Percentiles rank a stretch among this genome's conserved stretches.
Evolutionary conservation across 1,140 invertebrate genomes (phyloP).

Genomic region (Pissodes strobi): DNA sequence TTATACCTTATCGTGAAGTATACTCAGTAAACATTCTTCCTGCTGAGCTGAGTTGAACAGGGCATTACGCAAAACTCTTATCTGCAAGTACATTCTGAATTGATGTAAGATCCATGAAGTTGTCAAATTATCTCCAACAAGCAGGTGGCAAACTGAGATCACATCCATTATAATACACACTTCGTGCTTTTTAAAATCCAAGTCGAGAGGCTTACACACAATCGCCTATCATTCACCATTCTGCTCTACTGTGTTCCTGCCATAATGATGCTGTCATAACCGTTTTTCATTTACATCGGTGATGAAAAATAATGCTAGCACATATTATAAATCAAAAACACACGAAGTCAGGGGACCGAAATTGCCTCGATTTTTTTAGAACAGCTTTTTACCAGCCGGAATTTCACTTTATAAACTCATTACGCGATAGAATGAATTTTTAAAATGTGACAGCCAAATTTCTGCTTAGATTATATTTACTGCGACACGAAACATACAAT

Average conservation of each 20-base stretch:
- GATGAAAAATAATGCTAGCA: constrained; percentile 30
- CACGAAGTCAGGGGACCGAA: constrained; percentile 1
- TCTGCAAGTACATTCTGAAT: not conserved
- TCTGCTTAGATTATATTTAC: no score
- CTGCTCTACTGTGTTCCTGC: constrained; percentile 19
- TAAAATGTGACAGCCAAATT: no score
- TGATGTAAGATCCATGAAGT: no score
- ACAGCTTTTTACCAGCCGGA: no score
- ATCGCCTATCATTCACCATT: constrained; percentile 30
- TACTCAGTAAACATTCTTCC: no score
- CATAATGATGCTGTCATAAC: constrained; percentile 29
- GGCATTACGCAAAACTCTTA: not conserved
- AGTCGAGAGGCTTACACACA: constrained; percentile 10
- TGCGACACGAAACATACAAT: no score
- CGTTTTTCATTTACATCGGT: constrained; percentile 28
- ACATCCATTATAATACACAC: not conserved
- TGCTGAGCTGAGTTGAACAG: no score
- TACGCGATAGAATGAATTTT: no score
- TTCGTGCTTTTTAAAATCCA: constrained; percentile 5
- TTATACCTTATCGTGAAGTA: no score
- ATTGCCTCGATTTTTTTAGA: not conserved
- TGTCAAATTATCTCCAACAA: not conserved
- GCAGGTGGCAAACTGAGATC: not conserved
- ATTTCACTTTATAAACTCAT: no score
- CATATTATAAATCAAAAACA: constrained; percentile 31